Evolutionary conservation across 2,113 vertebrate species (phyloP).

Genomic region (Tauraco erythrolophus): DNA sequence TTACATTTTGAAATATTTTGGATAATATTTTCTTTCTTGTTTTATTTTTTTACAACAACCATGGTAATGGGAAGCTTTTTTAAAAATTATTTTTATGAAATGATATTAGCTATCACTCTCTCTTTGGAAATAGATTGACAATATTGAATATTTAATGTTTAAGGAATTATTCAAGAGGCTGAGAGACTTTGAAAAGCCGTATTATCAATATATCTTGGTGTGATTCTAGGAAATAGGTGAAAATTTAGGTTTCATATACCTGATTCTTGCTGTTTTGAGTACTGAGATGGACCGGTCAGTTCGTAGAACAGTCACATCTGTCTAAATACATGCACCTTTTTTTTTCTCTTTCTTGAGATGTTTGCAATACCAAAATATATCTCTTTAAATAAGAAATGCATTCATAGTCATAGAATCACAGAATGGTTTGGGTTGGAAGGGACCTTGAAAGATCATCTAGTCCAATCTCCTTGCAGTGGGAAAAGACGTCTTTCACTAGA

Average conservation of each 20-base stretch:
- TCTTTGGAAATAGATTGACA: not conserved
- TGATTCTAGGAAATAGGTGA: not conserved
- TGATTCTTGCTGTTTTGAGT: not conserved
- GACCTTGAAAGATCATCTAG: not conserved
- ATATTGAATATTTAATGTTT: not conserved
- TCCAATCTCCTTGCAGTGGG: not conserved
- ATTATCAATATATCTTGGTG: not conserved
- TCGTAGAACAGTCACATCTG: not conserved
- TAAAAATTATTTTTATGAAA: not conserved
- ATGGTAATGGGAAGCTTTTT: not conserved
- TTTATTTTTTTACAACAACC: not conserved
- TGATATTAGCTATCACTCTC: not conserved
- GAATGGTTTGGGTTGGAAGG: not conserved
- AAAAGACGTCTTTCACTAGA: not conserved
- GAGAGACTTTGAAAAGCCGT: not conserved
- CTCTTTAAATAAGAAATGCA: not conserved
- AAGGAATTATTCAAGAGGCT: not conserved
- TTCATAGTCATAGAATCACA: no score
- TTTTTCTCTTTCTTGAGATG: not conserved
- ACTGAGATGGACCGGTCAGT: not conserved
- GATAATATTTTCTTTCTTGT: not conserved
- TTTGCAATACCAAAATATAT: not conserved
- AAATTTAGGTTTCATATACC: not conserved
- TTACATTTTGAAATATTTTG: not conserved
- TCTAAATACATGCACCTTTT: not conserved